phyloP scores from a whole-genome alignment of 2,113 vertebrate genomes.

The Nestor notabilis region DNA sequence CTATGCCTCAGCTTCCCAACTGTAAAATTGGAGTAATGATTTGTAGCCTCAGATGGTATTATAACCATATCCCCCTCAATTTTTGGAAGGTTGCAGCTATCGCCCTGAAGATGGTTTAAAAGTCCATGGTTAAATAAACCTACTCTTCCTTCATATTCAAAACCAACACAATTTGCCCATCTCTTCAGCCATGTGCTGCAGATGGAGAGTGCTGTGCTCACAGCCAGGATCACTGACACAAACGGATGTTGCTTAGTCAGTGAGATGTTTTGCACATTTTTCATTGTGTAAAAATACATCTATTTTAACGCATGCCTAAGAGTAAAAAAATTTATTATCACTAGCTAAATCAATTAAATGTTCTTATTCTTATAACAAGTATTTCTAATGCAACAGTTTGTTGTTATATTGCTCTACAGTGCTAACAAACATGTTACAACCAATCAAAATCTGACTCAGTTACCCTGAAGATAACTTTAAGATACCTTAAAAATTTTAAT shows the following conservation, averaged over 20 bases:
- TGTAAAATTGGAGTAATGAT: background rate
- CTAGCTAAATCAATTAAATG: background rate
- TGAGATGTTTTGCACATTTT: background rate
- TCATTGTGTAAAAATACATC: background rate
- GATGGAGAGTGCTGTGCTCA: background rate
- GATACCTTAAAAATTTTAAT: background rate
- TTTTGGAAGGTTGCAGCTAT: background rate
- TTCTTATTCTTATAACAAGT: background rate
- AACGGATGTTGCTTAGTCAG: background rate
- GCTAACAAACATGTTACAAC: background rate
- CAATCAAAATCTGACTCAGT: background rate
- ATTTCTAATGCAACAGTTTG: background rate
- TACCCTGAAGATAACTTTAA: background rate
- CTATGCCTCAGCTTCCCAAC: background rate
- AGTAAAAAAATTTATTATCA: background rate
- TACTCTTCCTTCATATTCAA: background rate
- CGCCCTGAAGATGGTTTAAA: background rate
- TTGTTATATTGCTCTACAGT: background rate
- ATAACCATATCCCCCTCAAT: background rate
- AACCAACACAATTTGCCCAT: background rate
- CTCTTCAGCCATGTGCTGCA: background rate
- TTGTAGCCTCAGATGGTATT: background rate
- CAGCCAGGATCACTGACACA: background rate
- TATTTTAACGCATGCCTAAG: conserved; percentile 3
- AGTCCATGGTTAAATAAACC: background rate